phyloP scores from a whole-genome alignment of 2,888 invertebrate genomes.

The Melanargia galathea region DNA sequence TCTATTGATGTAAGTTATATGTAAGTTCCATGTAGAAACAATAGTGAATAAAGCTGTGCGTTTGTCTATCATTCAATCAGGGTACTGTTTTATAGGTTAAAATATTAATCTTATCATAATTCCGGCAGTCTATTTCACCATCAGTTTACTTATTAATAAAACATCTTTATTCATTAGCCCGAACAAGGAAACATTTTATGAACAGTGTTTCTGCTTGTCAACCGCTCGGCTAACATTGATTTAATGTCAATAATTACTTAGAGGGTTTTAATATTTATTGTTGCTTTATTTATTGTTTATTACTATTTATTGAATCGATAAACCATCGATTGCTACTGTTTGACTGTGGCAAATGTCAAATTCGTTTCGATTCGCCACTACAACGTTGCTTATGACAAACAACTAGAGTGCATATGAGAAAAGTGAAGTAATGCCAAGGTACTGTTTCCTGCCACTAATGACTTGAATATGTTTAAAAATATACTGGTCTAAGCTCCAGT shows the following conservation, averaged over 20 bases:
- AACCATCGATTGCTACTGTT: background rate
- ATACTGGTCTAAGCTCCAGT: too few relatives aligned
- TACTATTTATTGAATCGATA: background rate
- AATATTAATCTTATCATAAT: too few relatives aligned
- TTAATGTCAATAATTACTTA: conserved; percentile 22
- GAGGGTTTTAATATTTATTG: conserved; percentile 15
- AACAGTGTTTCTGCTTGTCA: conserved; percentile 33
- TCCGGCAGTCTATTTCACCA: conserved; percentile 2
- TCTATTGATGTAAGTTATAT: conserved; percentile 4
- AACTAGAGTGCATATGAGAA: too few relatives aligned
- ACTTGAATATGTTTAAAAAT: too few relatives aligned
- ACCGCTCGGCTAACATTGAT: conserved; percentile 17
- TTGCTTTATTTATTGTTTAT: conserved; percentile 14
- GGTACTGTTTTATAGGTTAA: too few relatives aligned
- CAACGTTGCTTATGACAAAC: background rate
- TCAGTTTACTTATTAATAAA: conserved; percentile 21
- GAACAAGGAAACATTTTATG: conserved; percentile 31
- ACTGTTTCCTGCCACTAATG: too few relatives aligned
- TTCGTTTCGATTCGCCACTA: background rate
- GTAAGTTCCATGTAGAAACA: conserved; percentile 7
- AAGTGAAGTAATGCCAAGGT: too few relatives aligned
- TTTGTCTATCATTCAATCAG: too few relatives aligned
- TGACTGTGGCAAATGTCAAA: background rate
- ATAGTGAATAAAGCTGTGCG: too few relatives aligned
- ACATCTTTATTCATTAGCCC: conserved; percentile 32